A percentile compares a stretch with the other conserved stretches of the same genome.
These are phyloP conservation scores for Sebastes schlegelii DNA, from an alignment of 2,113 vertebrate genomes.

Conservation along the genomic window DNA sequence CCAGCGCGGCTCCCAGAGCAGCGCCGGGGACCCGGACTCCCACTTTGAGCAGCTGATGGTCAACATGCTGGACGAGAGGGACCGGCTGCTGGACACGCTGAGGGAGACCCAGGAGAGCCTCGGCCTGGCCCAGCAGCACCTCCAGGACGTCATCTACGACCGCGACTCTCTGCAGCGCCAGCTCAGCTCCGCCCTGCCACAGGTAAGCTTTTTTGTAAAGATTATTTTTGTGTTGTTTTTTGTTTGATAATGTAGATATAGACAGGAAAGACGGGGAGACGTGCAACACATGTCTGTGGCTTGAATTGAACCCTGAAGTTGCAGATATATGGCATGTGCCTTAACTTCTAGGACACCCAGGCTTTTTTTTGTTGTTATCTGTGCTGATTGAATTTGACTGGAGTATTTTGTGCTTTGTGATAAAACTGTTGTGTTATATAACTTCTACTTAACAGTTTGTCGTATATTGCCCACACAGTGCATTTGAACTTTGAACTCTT, in stretches of 20 bases:
- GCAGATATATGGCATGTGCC: too few relatives aligned
- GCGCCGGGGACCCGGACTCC: constrained; percentile 96
- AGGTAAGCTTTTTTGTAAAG: constrained; percentile 85
- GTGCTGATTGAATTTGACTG: background rate
- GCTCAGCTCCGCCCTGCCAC: constrained; percentile 97
- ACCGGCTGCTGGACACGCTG: constrained; percentile 97
- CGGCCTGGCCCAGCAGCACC: constrained; percentile 93
- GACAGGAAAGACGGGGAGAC: background rate
- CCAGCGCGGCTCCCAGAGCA: constrained; percentile 97
- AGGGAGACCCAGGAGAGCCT: constrained; percentile 99
- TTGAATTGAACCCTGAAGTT: background rate
- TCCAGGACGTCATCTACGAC: constrained; percentile 98
- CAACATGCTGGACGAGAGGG: constrained; percentile 99
- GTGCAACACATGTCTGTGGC: background rate
- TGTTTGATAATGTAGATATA: background rate
- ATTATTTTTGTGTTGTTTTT: background rate
- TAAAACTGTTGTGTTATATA: background rate
- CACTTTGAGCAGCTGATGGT: constrained; percentile 99
- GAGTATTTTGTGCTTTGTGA: background rate
- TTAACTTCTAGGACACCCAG: too few relatives aligned
- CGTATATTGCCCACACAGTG: background rate
- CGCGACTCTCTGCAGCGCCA: constrained; percentile 97
- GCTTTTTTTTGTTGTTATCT: background rate
- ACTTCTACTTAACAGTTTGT: background rate
- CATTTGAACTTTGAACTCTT: background rate